A percentile compares a stretch with the other conserved stretches of the same genome.
These are phyloP conservation scores for Nezara viridula DNA, from an alignment of 2,888 invertebrate species.

Conservation along the genomic window DNA sequence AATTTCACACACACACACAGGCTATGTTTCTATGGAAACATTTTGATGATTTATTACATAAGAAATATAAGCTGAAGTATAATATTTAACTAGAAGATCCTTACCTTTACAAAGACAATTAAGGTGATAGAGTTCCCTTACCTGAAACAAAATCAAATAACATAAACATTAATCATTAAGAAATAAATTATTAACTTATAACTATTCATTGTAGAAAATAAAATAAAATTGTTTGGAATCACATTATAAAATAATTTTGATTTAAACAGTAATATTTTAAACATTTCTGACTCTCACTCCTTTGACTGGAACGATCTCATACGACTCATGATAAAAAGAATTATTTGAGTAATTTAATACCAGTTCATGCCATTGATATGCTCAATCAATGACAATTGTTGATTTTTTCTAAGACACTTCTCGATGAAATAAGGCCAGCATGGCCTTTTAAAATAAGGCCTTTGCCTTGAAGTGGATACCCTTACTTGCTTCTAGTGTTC, in stretches of 20 bases:
- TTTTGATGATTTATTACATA: too few relatives aligned
- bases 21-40: too few relatives aligned
- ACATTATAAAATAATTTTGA: too few relatives aligned
- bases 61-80: too few relatives aligned
- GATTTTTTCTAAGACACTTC: neutral
- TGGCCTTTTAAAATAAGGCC: constrained; percentile 27
- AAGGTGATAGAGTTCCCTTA: neutral
- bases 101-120: neutral
- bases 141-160: neutral
- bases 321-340: neutral
- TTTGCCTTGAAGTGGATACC: constrained; percentile 20
- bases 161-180: neutral
- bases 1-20: too few relatives aligned
- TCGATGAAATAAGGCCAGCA: neutral
- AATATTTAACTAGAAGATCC: neutral
- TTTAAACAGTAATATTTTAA: too few relatives aligned
- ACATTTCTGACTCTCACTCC: too few relatives aligned
- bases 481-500: constrained; percentile 17
- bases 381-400: constrained; percentile 9
- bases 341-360: neutral
- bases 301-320: too few relatives aligned
- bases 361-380: neutral
- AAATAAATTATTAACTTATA: neutral
- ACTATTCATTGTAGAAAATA: neutral
- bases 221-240: too few relatives aligned